Conservation (phyloP, 2,888 invertebrate genomes). For the Meiosimyza platycephala region DNA sequence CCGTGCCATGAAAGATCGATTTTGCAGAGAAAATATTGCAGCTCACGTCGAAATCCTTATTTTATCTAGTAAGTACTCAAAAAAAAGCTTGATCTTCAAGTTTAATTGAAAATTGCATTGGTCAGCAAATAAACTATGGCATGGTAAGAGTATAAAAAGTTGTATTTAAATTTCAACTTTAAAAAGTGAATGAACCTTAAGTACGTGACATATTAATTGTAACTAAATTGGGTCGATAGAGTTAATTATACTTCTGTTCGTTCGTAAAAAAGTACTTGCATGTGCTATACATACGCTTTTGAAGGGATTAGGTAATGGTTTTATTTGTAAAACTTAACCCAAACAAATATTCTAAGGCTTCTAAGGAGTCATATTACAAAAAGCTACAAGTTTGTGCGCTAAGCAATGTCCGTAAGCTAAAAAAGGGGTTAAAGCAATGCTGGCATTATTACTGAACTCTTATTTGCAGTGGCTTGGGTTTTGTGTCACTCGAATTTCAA, state of each 20-base stretch:
- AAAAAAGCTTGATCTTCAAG: too few relatives aligned
- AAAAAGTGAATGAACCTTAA: slow-evolving; percentile 17
- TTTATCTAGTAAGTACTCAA: too few relatives aligned
- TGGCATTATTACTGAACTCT: not conserved
- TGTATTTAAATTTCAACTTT: too few relatives aligned
- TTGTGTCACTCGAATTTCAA: too few relatives aligned
- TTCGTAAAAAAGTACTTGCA: not conserved
- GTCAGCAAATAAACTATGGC: too few relatives aligned
- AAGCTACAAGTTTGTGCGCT: not conserved
- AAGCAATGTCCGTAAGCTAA: not conserved
- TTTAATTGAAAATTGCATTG: too few relatives aligned
- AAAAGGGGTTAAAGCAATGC: slow-evolving; percentile 25
- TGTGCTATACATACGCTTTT: not conserved
- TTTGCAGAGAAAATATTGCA: too few relatives aligned
- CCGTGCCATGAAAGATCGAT: too few relatives aligned
- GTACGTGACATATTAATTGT: slow-evolving; percentile 12
- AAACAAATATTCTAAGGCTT: slow-evolving; percentile 13
- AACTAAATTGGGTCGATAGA: not conserved
- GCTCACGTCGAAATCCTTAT: too few relatives aligned
- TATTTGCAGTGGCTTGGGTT: too few relatives aligned
- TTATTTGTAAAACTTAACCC: slow-evolving; percentile 5
- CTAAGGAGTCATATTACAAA: not conserved
- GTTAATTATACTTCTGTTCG: not conserved
- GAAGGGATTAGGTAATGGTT: slow-evolving; percentile 15
- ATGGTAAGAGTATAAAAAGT: too few relatives aligned